Conservation (phyloP, 2,888 invertebrate genomes). For the Patella ulyssiponensis region DNA sequence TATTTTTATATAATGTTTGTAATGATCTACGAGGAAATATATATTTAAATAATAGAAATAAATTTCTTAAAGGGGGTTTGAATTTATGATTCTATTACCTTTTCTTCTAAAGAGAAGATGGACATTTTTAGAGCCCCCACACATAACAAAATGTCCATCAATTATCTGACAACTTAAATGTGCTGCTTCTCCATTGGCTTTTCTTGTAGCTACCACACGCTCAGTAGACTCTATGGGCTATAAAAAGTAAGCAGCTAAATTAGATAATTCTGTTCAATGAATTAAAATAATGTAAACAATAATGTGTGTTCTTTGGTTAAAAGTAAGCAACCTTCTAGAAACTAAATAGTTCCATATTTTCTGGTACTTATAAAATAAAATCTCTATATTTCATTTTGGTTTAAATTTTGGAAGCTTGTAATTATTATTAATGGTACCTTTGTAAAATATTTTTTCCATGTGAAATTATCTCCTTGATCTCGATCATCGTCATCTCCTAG, state of each 20-base stretch:
- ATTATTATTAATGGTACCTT: constrained; percentile 50
- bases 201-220: constrained; percentile 62
- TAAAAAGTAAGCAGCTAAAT: constrained; percentile 13
- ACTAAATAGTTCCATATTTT: too few species aligned
- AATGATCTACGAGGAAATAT: too few species aligned
- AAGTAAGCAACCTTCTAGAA: too few species aligned
- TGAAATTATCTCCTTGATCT: constrained; percentile 63
- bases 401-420: too few species aligned
- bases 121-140: constrained; percentile 74
- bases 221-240: constrained; percentile 61
- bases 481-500: constrained; percentile 74
- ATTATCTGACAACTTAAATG: constrained; percentile 71
- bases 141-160: constrained; percentile 63
- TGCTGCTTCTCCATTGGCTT: constrained; percentile 74
- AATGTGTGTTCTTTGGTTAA: too few species aligned
- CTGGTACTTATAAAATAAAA: too few species aligned
- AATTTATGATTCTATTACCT: constrained; percentile 46
- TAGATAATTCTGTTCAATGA: too few species aligned
- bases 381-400: too few species aligned
- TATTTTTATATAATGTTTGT: too few species aligned
- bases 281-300: too few species aligned
- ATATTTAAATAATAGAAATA: too few species aligned
- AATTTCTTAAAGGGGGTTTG: too few species aligned
- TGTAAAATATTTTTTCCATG: constrained; percentile 72
- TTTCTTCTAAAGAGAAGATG: constrained; percentile 70